A percentile compares a stretch with the other conserved stretches of the same genome.
Conservation (phyloP, 2,113 vertebrate species). For the Emydura subglobosa region DNA sequence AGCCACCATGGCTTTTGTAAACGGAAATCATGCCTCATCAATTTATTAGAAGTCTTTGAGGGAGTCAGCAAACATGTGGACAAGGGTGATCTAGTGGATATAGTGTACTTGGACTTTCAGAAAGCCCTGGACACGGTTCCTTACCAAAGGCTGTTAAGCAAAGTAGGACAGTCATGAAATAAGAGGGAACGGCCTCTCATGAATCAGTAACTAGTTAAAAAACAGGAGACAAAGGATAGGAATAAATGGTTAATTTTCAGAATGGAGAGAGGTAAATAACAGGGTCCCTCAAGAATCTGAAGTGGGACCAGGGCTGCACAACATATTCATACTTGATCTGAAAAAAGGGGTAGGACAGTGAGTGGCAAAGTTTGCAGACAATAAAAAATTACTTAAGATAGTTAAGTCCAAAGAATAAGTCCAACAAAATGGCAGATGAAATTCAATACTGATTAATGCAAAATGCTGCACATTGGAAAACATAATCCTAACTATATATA, state of each 20-base stretch:
- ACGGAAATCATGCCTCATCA: neutral
- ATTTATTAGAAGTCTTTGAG: neutral
- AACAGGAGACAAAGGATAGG: neutral
- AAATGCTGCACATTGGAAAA: no score
- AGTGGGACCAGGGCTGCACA: no score
- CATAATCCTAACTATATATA: no score
- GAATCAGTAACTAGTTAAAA: neutral
- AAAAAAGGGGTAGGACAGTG: no score
- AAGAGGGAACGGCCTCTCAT: neutral
- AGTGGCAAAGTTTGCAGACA: no score
- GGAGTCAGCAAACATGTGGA: neutral
- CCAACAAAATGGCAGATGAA: no score
- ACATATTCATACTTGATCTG: no score
- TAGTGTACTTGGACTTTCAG: neutral
- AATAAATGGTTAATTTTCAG: neutral
- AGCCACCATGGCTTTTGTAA: neutral
- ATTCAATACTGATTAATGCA: no score
- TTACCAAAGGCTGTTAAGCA: neutral
- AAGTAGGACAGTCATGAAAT: neutral
- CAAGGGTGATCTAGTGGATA: neutral
- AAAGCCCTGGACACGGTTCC: neutral
- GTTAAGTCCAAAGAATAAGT: no score
- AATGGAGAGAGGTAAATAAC: no score
- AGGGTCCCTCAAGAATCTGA: no score
- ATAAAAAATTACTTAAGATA: no score